These are phyloP conservation scores for Haemorhous mexicanus DNA, from an alignment of 2,113 vertebrate species.

Conservation along the genomic window DNA sequence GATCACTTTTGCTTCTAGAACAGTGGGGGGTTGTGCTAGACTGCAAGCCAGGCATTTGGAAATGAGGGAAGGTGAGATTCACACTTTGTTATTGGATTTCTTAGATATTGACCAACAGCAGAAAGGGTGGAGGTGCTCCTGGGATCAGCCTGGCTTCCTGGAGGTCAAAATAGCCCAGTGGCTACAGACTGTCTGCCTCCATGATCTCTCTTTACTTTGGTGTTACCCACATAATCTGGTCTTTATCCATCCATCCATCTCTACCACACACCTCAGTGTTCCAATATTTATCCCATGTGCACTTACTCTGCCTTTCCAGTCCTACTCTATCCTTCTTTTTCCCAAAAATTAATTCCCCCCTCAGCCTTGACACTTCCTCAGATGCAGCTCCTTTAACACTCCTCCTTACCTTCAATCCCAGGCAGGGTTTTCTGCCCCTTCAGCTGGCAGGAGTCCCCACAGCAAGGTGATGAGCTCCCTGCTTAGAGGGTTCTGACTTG, in stretches of 20 bases:
- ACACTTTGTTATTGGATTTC: background rate
- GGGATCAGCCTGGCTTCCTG: background rate
- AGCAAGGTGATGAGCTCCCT: background rate
- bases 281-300: background rate
- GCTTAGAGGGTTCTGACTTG: background rate
- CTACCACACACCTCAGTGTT: accelerated
- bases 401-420: background rate
- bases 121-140: background rate
- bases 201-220: background rate
- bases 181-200: background rate
- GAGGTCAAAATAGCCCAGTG: background rate
- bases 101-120: background rate
- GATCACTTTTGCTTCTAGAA: background rate
- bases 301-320: background rate
- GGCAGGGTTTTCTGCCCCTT: background rate
- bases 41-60: background rate
- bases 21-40: background rate
- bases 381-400: background rate
- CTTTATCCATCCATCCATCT: background rate
- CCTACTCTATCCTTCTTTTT: background rate
- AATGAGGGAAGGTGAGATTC: constrained; percentile 31
- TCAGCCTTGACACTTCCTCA: background rate
- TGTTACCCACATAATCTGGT: background rate
- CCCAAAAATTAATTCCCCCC: accelerated
- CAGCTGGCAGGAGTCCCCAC: background rate